These are phyloP conservation scores for Ctenoplectra terminalis DNA, from an alignment of 1,140 invertebrate species.

Conservation along the genomic window DNA sequence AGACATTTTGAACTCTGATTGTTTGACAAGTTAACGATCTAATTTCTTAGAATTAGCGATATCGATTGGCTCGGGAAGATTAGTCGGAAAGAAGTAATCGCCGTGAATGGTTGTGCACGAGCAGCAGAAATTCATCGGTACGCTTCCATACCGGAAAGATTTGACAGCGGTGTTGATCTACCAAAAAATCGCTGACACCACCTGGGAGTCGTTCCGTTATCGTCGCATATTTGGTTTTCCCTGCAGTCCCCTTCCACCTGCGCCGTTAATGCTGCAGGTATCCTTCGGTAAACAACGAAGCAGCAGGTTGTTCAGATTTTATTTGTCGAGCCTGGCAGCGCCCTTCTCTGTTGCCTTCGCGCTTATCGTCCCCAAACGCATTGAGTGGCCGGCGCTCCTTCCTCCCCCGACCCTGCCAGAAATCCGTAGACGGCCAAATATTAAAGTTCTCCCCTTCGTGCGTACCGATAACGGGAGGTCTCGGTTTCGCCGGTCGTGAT, in stretches of 20 bases:
- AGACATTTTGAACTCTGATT: too few relatives aligned
- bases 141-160: not conserved
- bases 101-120: not conserved
- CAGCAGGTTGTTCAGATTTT: slow-evolving; percentile 82
- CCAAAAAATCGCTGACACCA: slow-evolving; percentile 61
- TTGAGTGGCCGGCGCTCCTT: slow-evolving; percentile 50
- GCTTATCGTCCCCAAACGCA: slow-evolving; percentile 76
- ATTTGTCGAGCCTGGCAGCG: slow-evolving; percentile 75
- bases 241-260: slow-evolving; percentile 24
- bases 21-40: too few relatives aligned
- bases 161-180: slow-evolving; percentile 23
- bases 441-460: slow-evolving; percentile 72
- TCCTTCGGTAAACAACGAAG: slow-evolving; percentile 80
- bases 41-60: too few relatives aligned
- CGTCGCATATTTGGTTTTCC: slow-evolving; percentile 62
- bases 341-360: slow-evolving; percentile 56
- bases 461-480: slow-evolving; percentile 74
- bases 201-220: slow-evolving; percentile 70
- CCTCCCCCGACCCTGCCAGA: slow-evolving; percentile 58
- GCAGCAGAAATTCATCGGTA: not conserved
- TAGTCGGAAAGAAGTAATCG: not conserved
- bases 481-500: slow-evolving; percentile 70
- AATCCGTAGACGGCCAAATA: slow-evolving; percentile 79
- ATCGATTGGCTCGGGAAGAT: too few relatives aligned
- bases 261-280: slow-evolving; percentile 72